These are phyloP conservation scores for Pachyrhynchus sulphureomaculatus DNA, from an alignment of 1,140 invertebrate species.

Conservation along the genomic window DNA sequence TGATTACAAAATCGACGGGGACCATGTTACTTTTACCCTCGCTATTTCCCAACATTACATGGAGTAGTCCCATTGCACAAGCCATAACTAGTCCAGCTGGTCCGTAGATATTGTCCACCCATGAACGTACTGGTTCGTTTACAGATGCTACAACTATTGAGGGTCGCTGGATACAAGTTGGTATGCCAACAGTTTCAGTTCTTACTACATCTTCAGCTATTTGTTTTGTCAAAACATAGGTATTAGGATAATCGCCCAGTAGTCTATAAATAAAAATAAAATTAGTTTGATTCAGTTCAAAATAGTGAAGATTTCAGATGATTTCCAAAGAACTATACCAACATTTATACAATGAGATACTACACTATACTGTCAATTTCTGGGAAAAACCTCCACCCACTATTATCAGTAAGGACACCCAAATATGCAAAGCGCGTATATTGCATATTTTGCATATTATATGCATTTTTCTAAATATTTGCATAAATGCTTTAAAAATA, in stretches of 20 bases:
- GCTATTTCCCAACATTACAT: conserved; percentile 57
- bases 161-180: conserved; percentile 70
- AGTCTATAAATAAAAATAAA: conserved; percentile 45
- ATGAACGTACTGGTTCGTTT: conserved; percentile 60
- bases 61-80: conserved; percentile 63
- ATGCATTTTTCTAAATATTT: no score
- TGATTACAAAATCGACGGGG: conserved; percentile 70
- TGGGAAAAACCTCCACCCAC: no score
- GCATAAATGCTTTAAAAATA: no score
- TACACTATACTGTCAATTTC: no score
- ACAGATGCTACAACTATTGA: conserved; percentile 63
- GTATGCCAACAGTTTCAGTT: conserved; percentile 54
- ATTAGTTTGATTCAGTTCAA: not conserved
- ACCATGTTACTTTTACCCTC: conserved; percentile 64
- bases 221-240: conserved; percentile 66
- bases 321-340: not conserved
- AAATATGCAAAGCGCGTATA: no score
- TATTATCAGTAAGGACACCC: no score
- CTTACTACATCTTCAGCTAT: conserved; percentile 60
- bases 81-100: conserved; percentile 62
- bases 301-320: not conserved
- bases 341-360: no score
- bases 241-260: conserved; percentile 62
- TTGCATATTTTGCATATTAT: no score
- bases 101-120: conserved; percentile 78